A percentile compares a stretch with the other conserved stretches of the same genome.
Conservation (phyloP, 2,797 vertebrate genomes). For the Schizothorax lantsangensis region DNA sequence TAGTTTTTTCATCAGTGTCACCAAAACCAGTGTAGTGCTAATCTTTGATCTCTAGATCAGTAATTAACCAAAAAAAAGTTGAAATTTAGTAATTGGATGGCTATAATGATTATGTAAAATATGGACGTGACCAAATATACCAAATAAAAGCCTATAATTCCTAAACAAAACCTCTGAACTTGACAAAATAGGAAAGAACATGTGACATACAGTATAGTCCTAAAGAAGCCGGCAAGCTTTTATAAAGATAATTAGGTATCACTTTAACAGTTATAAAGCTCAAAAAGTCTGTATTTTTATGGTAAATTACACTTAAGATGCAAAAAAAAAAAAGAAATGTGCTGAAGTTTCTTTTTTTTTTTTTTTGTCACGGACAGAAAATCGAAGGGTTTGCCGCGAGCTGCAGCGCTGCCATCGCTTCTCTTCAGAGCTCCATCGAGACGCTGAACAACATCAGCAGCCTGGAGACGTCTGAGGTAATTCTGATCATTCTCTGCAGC, state of each 20-base stretch:
- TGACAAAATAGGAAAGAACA: too few relatives aligned
- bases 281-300: too few relatives aligned
- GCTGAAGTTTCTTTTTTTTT: not conserved
- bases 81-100: not conserved
- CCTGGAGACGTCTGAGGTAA: conserved; percentile 79
- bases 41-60: not conserved
- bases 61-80: not conserved
- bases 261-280: too few relatives aligned
- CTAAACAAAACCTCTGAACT: too few relatives aligned
- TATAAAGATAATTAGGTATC: too few relatives aligned
- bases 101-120: too few relatives aligned
- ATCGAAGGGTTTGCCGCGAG: conserved; percentile 82
- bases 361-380: conserved; percentile 76
- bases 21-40: not conserved
- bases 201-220: too few relatives aligned
- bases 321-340: not conserved
- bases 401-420: conserved; percentile 79
- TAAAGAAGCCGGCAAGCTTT: too few relatives aligned
- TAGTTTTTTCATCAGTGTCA: not conserved
- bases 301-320: not conserved
- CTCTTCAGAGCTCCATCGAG: conserved; percentile 79
- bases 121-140: too few relatives aligned
- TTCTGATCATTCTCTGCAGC: not conserved
- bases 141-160: not conserved
- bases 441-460: conserved; percentile 73